phyloP scores from a whole-genome alignment of 2,113 vertebrate species.

The Gymnorhina tibicen region DNA sequence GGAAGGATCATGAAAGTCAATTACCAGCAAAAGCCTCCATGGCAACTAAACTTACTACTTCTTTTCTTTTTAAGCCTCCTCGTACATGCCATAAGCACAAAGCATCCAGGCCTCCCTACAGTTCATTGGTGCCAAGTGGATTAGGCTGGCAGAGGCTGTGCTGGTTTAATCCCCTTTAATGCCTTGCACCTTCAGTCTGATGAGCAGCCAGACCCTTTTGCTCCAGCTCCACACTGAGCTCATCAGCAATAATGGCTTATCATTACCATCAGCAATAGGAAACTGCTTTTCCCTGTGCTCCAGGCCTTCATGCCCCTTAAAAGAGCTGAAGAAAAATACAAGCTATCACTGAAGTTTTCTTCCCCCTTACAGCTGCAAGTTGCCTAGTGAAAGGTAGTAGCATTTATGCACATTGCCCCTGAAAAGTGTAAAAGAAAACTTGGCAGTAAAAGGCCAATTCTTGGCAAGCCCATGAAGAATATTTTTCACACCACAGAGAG shows the following conservation, averaged over 20 bases:
- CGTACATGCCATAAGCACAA: constrained; percentile 38
- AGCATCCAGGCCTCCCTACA: constrained; percentile 39
- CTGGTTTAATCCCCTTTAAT: constrained; percentile 58
- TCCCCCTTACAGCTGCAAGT: background rate
- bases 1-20: background rate
- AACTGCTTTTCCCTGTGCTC: background rate
- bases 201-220: constrained; percentile 6
- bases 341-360: background rate
- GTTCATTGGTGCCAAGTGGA: constrained; percentile 60
- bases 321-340: background rate
- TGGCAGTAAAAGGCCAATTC: background rate
- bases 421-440: background rate
- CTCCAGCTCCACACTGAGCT: constrained; percentile 2
- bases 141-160: constrained; percentile 50
- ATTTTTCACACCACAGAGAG: background rate
- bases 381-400: background rate
- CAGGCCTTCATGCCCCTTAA: background rate
- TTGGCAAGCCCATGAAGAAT: background rate
- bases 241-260: background rate
- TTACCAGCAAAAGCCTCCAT: background rate
- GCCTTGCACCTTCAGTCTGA: constrained; percentile 41
- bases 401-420: background rate
- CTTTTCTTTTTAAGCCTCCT: constrained; percentile 41
- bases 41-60: constrained; percentile 23
- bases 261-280: background rate